phyloP scores from a whole-genome alignment of 35 echinoderm and acorn worm species.

The Acanthaster planci region DNA sequence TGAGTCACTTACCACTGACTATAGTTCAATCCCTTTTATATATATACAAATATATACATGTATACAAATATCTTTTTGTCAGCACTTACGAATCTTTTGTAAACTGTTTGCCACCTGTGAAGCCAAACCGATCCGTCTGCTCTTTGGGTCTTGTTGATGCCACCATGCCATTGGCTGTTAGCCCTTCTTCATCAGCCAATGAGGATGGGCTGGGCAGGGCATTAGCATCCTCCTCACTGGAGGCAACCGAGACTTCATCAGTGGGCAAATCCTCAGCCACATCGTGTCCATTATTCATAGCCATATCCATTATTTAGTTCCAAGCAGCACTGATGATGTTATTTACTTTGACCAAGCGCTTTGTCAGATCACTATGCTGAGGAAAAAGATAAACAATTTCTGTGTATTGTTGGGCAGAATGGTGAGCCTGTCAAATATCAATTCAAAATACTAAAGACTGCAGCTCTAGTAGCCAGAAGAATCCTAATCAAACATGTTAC shows the following conservation, averaged over 20 bases:
- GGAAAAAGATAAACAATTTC: too few relatives aligned
- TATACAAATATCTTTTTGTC: neutral
- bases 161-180: constrained; percentile 43
- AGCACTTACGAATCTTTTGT: constrained; percentile 62
- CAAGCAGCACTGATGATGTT: too few relatives aligned
- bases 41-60: too few relatives aligned
- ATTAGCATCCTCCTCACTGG: constrained; percentile 32
- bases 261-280: neutral
- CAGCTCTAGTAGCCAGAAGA: too few relatives aligned
- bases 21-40: too few relatives aligned
- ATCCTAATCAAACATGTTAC: too few relatives aligned
- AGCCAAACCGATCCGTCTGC: constrained; percentile 70
- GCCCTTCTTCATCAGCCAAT: neutral
- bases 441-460: too few relatives aligned
- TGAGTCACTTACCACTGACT: too few relatives aligned
- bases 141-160: constrained; percentile 64
- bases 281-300: constrained; percentile 18
- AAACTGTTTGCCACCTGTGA: constrained; percentile 73
- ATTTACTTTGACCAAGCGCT: too few relatives aligned
- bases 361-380: too few relatives aligned
- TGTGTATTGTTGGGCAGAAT: too few relatives aligned
- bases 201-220: constrained; percentile 36
- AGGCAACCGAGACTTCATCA: neutral
- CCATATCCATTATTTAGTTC: neutral
- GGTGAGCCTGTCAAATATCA: too few relatives aligned